Evolutionary conservation across 92 coral and sea anemone species (phyloP), one percentile per base, ranked within the genome.

Genomic region (Epizoanthus rinbou): DNA sequence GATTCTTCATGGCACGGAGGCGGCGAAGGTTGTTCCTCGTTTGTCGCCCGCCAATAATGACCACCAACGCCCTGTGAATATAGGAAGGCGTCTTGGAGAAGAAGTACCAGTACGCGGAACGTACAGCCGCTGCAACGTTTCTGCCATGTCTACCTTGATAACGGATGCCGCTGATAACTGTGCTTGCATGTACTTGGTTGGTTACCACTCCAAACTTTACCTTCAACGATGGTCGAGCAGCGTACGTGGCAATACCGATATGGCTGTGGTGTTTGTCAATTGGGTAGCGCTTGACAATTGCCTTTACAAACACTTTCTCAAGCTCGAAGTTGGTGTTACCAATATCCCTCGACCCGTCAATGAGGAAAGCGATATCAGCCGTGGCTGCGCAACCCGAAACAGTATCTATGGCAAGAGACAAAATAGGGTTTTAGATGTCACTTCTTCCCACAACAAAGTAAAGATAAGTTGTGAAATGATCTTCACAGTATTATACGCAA

Each of bases 331-430:
- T 94, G 16, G 82, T 78, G 50, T 89, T 89, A 39, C 93, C 94
- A 59, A 96, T 92, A 35, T 76, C 85, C 24, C 84, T 90, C 54
- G 99, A 91, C 37, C 94, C 98, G 79, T 96, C 99, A 85, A 96
- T 75, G n/a, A 96, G 92, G 91, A 96, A 94, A 59, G 92, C 99
- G 33, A 96, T 89, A 83, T 96, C 99, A 50, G 95, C 84, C 16
- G 97, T 91, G 62, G 92, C 98, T 19, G 92, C 91, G 73, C 92
- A 95, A 85, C 82, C 82, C 18, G 82, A 78, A 17, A 62, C 57
- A 23, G 71, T 60, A 8, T 62, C 82, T 78, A 24, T 39, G 3
- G 15, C 37, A 33, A 67, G n/a, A 24, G 35, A 67, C 72, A 8
- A 24, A n/a, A 4, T 37, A 15, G 16, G 31, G n/a, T 67, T 67